phyloP scores from a whole-genome alignment of 2,888 invertebrate species.

The Lasioglossum zephyrum region DNA sequence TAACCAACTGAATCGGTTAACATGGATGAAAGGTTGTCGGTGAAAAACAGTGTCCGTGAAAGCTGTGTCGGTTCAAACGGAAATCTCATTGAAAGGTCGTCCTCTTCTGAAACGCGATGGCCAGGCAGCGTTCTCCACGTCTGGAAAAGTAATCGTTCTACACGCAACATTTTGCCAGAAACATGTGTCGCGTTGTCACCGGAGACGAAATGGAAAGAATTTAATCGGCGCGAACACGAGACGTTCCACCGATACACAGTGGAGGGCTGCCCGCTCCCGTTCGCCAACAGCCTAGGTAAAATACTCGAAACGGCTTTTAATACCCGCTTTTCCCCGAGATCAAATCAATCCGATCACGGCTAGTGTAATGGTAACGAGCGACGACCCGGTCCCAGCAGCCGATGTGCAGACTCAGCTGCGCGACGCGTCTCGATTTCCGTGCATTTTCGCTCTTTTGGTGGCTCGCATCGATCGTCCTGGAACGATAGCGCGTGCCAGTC shows the following conservation, averaged over 20 bases:
- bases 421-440: constrained; percentile 69
- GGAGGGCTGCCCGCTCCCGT: too few species aligned
- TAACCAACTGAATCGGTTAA: background rate
- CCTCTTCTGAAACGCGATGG: background rate
- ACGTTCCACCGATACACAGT: background rate
- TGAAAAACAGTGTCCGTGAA: background rate
- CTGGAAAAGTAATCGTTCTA: background rate
- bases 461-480: constrained; percentile 62
- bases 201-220: constrained; percentile 16
- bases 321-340: constrained; percentile 28
- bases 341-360: constrained; percentile 46
- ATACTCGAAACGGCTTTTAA: constrained; percentile 50
- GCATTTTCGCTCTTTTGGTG: constrained; percentile 56
- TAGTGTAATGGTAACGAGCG: constrained; percentile 54
- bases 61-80: background rate
- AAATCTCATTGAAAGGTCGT: background rate
- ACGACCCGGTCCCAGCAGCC: constrained; percentile 46
- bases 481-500: constrained; percentile 59
- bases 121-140: background rate
- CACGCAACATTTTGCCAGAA: background rate
- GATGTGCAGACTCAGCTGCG: constrained; percentile 44
- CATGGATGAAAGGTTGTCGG: background rate
- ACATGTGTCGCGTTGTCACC: background rate
- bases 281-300: constrained; percentile 1
- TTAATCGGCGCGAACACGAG: constrained; percentile 25